Evolutionary conservation across 2,113 vertebrate species (phyloP), one percentile per base, ranked within the genome.

Genomic region (Illadopsis cleaveri): DNA sequence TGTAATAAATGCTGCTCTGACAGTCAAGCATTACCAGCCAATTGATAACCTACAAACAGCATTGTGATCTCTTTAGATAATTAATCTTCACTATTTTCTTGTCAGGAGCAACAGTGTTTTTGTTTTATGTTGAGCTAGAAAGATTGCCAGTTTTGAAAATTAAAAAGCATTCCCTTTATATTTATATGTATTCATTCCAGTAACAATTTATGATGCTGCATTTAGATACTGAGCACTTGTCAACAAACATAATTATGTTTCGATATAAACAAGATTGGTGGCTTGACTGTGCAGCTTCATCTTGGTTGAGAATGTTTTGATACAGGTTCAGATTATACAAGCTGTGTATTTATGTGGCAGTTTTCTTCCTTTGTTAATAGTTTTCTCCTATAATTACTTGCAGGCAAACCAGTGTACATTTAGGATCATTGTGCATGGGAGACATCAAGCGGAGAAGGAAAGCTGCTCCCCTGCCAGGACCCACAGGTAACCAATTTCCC

Each of bases 391-490:
- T 98, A 98, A 98, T 98, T 98, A 97, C 97, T 98, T 98, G 94
- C 98, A 99, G 99, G 95, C 99, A 99, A 98, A 99, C 99, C 94
- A 99, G 99, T 80, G 98, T 99, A 90, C 99, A 99, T 97, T 98
- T 99, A 91, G 99, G 99, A 97, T 99, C 99, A 53, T 94, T 99
- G 80, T 99, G 99, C 96, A 99, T 98, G 37, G 99, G 99, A 84
- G 99, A 99, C 85, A 98, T 99, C 98, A 99, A 99, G 98, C 98
- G 99, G 95, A 99, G 99, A 97, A 98, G 99, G 91, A 99, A 99
- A 97, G 99, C 99, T 58, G 99, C 99, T 71, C 99, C 99, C 89
- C 97, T 99, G 78, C 98, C 98, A 81, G 99, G 98, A 95, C 98
- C 98, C 25, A 97, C 99, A 98, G 99, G 99, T 99, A 99, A 98